phyloP scores from a whole-genome alignment of 2,797 vertebrate genomes.

The Sebastiscus albofasciatus region DNA sequence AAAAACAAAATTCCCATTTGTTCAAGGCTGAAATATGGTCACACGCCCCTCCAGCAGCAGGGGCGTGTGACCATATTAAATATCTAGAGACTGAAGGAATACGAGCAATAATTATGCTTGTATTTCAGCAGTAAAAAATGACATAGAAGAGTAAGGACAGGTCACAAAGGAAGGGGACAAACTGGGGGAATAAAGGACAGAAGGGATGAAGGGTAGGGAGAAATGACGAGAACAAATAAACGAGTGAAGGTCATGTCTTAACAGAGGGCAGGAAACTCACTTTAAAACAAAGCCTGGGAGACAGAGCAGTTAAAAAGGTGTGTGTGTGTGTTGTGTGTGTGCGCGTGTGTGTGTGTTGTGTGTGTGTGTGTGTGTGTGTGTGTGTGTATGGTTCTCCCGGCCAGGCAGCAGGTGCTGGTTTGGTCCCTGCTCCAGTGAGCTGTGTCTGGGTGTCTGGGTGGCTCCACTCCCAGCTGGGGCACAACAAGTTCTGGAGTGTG shows the following conservation, averaged over 20 bases:
- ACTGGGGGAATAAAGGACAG: conserved; percentile 1
- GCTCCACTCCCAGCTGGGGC: conserved; percentile 71
- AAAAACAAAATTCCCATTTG: neutral
- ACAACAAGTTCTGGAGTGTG: conserved; percentile 40
- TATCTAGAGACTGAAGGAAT: neutral
- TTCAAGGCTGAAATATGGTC: neutral
- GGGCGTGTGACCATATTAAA: neutral
- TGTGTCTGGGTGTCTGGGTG: conserved; percentile 69
- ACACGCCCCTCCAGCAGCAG: neutral
- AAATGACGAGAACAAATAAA: conserved; percentile 11
- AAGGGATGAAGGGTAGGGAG: conserved; percentile 8
- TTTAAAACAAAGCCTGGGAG: conserved; percentile 27
- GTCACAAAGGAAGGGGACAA: neutral
- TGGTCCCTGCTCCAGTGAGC: conserved; percentile 74
- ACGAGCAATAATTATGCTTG: conserved; percentile 17
- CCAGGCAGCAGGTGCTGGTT: conserved; percentile 74
- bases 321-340: conserved; percentile 15
- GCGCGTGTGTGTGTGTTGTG: conserved; percentile 9
- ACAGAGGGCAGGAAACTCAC: conserved; percentile 18
- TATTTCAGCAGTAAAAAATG: conserved; percentile 22
- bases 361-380: conserved; percentile 15
- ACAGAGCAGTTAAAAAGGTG: conserved; percentile 10
- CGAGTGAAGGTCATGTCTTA: conserved; percentile 47
- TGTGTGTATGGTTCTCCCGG: conserved; percentile 37
- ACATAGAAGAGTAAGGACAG: neutral